Evolutionary conservation across 2,888 invertebrate genomes (phyloP).

Genomic region (Cerceris ruficornis): DNA sequence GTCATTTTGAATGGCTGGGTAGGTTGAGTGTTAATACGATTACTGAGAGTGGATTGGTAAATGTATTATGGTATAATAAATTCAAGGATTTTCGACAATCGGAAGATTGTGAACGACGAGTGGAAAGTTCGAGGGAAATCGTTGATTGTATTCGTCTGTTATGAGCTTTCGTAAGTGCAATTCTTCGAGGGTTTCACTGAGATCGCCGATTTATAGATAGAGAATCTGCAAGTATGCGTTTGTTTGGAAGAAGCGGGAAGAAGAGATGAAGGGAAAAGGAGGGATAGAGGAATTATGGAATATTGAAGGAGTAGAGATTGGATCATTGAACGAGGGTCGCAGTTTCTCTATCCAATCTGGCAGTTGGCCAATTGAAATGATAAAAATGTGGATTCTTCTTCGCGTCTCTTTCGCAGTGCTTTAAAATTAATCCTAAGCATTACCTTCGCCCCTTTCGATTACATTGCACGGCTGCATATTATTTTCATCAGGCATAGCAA

Average conservation of each 20-base stretch:
- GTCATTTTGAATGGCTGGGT: too few relatives aligned
- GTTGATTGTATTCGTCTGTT: constrained; percentile 46
- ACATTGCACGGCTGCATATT: too few relatives aligned
- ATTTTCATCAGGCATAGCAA: too few relatives aligned
- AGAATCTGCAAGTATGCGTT: constrained; percentile 14
- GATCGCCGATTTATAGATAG: constrained; percentile 10
- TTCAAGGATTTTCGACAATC: background rate
- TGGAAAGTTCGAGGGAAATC: constrained; percentile 36
- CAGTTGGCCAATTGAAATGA: constrained; percentile 62
- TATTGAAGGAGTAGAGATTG: constrained; percentile 53
- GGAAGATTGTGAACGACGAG: constrained; percentile 8
- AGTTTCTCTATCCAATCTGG: constrained; percentile 62
- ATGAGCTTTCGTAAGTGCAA: constrained; percentile 21
- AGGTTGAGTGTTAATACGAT: too few relatives aligned
- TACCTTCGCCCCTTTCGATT: too few relatives aligned
- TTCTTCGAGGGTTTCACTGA: constrained; percentile 23
- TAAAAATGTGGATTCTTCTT: constrained; percentile 52
- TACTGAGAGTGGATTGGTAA: too few relatives aligned
- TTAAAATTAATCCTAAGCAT: too few relatives aligned
- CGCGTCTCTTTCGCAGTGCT: constrained; percentile 6
- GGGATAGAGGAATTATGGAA: constrained; percentile 40
- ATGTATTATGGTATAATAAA: constrained; percentile 14
- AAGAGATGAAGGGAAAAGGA: constrained; percentile 6
- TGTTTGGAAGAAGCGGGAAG: constrained; percentile 5
- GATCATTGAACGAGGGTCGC: constrained; percentile 51